phyloP scores from a whole-genome alignment of 1,140 invertebrate genomes.

The Prorops nasuta region DNA sequence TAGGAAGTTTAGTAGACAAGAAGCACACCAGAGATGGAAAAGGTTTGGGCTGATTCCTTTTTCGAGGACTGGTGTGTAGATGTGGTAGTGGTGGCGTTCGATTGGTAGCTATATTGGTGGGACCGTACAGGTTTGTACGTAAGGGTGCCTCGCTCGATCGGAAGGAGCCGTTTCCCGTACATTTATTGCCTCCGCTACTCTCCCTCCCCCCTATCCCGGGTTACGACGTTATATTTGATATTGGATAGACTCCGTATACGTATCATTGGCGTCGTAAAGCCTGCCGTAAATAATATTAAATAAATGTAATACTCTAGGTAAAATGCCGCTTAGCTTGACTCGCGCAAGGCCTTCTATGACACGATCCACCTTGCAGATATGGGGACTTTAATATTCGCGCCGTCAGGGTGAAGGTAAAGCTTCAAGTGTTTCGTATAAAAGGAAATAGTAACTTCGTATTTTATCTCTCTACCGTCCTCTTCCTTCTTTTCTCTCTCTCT shows the following conservation, averaged over 20 bases:
- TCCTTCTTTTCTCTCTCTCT: background rate
- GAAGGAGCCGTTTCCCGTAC: slow-evolving; percentile 51
- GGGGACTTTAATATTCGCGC: slow-evolving; percentile 20
- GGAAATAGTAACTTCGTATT: no score
- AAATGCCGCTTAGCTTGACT: slow-evolving; percentile 41
- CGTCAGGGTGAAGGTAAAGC: background rate
- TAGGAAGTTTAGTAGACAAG: background rate
- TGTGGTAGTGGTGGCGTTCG: slow-evolving; percentile 14
- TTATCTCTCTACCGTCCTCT: background rate
- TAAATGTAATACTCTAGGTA: slow-evolving; percentile 52
- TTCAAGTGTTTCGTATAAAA: background rate
- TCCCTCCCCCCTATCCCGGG: slow-evolving; percentile 36
- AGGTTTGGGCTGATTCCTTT: background rate
- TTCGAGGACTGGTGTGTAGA: no score
- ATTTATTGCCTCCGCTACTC: slow-evolving; percentile 51
- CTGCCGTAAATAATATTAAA: slow-evolving; percentile 56
- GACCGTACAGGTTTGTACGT: slow-evolving; percentile 34
- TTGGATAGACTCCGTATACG: slow-evolving; percentile 54
- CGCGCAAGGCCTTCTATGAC: slow-evolving; percentile 4
- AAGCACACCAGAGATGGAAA: background rate
- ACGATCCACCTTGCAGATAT: slow-evolving; percentile 10
- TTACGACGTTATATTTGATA: slow-evolving; percentile 58
- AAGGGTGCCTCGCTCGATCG: slow-evolving; percentile 37
- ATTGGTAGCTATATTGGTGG: slow-evolving; percentile 37
- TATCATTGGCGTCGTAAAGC: slow-evolving; percentile 54